Conservation (phyloP, 2,113 vertebrate genomes). For the Colinus virginianus region DNA sequence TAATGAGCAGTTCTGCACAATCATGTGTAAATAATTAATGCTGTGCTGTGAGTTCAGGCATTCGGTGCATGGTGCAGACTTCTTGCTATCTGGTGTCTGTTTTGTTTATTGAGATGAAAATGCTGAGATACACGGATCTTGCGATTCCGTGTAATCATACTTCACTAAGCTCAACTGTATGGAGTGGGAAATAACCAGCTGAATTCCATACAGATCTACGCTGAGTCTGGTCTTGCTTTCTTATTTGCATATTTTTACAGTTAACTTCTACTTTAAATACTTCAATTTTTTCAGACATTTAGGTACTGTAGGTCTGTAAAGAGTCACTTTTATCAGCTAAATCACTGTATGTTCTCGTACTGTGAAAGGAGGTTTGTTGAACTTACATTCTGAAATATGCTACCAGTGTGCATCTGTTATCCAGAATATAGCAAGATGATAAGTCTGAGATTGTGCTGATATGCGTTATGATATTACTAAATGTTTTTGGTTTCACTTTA, state of each 20-base stretch:
- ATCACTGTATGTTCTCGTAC: neutral
- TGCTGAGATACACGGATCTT: neutral
- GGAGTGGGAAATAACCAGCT: neutral
- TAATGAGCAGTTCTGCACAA: neutral
- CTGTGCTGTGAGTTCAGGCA: neutral
- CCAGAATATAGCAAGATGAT: neutral
- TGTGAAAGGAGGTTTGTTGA: neutral
- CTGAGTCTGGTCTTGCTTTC: neutral
- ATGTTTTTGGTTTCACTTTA: neutral
- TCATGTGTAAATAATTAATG: neutral
- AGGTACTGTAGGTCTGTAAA: neutral
- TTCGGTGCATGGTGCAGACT: neutral
- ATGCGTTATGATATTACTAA: neutral
- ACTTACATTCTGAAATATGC: neutral
- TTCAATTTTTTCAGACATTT: neutral
- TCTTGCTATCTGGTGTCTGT: neutral
- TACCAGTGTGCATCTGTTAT: neutral
- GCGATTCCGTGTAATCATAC: neutral
- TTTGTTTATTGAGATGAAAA: neutral
- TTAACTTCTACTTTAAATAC: neutral
- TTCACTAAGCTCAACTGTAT: neutral
- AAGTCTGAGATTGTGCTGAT: neutral
- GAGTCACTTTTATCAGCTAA: neutral
- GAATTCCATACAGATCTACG: neutral
- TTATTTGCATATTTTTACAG: neutral